Percentiles rank a stretch among this genome's conserved stretches.
Evolutionary conservation across 2,888 invertebrate genomes (phyloP).

Genomic region (Adelognathus sp.): DNA sequence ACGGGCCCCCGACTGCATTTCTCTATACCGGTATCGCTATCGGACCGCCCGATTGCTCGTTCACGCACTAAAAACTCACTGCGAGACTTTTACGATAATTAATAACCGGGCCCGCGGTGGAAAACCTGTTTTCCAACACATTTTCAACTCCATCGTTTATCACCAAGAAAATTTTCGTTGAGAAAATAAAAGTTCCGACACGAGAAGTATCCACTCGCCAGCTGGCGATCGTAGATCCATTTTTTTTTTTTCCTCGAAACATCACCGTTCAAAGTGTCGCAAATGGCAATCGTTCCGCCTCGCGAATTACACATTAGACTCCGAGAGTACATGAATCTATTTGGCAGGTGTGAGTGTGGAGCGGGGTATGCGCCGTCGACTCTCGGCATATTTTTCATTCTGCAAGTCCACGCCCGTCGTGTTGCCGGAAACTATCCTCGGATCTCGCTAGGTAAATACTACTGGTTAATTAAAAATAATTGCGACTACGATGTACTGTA

Average conservation of each 20-base stretch:
- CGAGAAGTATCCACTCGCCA: background rate
- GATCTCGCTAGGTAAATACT: no score
- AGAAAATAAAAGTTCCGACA: background rate
- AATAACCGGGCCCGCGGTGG: background rate
- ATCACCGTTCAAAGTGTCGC: background rate
- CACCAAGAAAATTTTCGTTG: background rate
- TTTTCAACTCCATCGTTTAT: background rate
- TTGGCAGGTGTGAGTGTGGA: background rate
- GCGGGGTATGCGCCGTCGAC: background rate
- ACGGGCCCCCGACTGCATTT: background rate
- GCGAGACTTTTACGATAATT: background rate
- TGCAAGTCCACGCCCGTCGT: background rate
- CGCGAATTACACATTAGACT: background rate
- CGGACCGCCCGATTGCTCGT: background rate
- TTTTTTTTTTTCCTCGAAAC: background rate
- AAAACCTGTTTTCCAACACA: constrained; percentile 19
- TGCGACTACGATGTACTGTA: background rate
- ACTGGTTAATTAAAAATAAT: constrained; percentile 23
- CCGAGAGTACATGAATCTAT: no score
- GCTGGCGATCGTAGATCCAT: background rate
- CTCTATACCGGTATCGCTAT: background rate
- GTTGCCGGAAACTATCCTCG: background rate
- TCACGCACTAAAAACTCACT: background rate
- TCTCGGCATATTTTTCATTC: background rate
- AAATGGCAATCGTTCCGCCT: no score